A percentile compares a stretch with the other conserved stretches of the same genome.
These are phyloP conservation scores for Eucera pruinosa DNA, from an alignment of 2,888 invertebrate genomes.

Conservation along the genomic window DNA sequence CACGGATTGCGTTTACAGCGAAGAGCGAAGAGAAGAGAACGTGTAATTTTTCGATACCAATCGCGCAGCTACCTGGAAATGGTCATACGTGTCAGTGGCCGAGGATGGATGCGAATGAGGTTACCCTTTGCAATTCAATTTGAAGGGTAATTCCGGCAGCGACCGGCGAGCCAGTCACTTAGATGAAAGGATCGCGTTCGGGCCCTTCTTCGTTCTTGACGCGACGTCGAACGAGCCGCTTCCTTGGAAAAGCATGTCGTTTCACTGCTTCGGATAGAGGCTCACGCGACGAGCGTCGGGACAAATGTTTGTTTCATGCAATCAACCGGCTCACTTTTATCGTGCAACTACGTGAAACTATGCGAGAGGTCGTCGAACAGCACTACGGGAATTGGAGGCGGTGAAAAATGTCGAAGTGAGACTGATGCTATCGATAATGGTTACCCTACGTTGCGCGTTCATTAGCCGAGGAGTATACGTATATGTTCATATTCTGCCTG, in stretches of 20 bases:
- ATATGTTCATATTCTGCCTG: too few species aligned
- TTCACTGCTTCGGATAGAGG: neutral
- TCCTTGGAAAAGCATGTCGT: constrained; percentile 30
- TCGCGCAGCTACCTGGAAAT: constrained; percentile 42
- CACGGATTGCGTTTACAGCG: constrained; percentile 50
- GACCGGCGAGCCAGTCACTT: constrained; percentile 48
- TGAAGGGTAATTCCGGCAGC: constrained; percentile 59
- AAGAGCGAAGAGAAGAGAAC: neutral
- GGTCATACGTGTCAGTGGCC: constrained; percentile 53
- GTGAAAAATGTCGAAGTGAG: too few species aligned
- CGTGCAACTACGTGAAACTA: neutral
- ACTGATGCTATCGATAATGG: neutral
- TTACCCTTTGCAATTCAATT: constrained; percentile 72
- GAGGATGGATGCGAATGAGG: constrained; percentile 57
- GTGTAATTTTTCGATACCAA: constrained; percentile 62
- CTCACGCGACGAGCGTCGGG: constrained; percentile 22
- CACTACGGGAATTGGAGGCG: neutral
- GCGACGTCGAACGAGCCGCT: constrained; percentile 21
- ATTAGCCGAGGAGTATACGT: too few species aligned
- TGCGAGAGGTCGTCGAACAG: too few species aligned
- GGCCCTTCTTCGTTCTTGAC: constrained; percentile 47
- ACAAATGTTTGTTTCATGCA: constrained; percentile 65
- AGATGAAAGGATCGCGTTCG: constrained; percentile 57
- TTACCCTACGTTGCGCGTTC: too few species aligned
- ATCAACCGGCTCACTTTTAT: constrained; percentile 43